phyloP scores from a whole-genome alignment of 2,797 vertebrate genomes.

The Lemur catta region DNA sequence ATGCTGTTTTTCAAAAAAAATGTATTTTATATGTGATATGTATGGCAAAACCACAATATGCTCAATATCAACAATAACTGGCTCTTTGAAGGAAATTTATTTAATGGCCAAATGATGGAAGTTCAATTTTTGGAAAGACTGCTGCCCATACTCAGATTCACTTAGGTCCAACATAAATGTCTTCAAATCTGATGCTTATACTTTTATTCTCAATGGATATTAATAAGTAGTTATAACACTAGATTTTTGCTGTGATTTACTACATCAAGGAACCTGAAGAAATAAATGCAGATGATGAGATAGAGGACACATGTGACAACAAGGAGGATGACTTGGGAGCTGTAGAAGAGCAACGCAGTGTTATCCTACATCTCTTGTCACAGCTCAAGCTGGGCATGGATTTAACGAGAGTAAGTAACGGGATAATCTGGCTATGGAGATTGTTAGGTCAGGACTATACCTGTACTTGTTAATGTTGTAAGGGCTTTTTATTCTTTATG shows the following conservation, averaged over 20 bases:
- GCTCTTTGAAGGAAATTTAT: neutral
- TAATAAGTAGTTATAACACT: neutral
- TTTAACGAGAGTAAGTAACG: conserved; percentile 92
- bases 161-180: neutral
- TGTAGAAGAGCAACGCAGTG: conserved; percentile 96
- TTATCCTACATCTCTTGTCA: conserved; percentile 98
- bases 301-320: conserved; percentile 89
- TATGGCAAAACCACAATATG: neutral
- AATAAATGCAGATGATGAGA: conserved; percentile 92
- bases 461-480: neutral
- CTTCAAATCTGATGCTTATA: neutral
- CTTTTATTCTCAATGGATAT: neutral
- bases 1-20: neutral
- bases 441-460: neutral
- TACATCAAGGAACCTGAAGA: conserved; percentile 91
- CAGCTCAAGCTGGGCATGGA: conserved; percentile 99
- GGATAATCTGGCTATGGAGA: neutral
- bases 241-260: conserved; percentile 48
- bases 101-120: neutral
- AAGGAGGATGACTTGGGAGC: conserved; percentile 95
- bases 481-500: neutral
- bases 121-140: conserved; percentile 29
- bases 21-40: neutral
- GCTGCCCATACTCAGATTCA: neutral
- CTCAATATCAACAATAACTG: neutral